These are phyloP conservation scores for Tyria jacobaeae DNA, from an alignment of 2,888 invertebrate genomes.

Conservation along the genomic window DNA sequence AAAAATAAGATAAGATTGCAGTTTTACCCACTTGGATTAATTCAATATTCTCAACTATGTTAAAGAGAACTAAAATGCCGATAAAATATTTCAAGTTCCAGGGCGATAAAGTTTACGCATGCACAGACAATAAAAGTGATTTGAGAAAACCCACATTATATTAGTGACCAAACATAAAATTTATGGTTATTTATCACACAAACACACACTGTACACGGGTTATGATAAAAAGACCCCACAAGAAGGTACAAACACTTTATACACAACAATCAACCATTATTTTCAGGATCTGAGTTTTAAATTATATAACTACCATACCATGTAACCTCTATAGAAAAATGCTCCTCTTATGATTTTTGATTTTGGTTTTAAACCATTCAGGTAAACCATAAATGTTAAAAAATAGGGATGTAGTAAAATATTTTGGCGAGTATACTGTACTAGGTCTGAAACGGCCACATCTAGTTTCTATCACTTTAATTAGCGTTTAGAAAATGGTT, in stretches of 20 bases:
- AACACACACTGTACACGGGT: constrained; percentile 48
- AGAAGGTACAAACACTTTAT: constrained; percentile 48
- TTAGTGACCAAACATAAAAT: constrained; percentile 67
- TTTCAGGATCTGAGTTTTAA: constrained; percentile 2
- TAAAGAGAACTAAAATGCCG: neutral
- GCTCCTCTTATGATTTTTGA: neutral
- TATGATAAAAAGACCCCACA: constrained; percentile 36
- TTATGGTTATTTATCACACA: constrained; percentile 59
- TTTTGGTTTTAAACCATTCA: neutral
- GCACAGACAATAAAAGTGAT: constrained; percentile 50
- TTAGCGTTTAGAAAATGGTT: neutral
- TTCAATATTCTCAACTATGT: neutral
- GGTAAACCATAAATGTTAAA: neutral
- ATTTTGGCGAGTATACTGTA: too few species aligned
- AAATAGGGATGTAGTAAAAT: neutral
- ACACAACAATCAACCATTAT: constrained; percentile 28
- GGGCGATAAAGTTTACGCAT: constrained; percentile 45
- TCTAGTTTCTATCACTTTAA: neutral
- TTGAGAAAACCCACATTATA: constrained; percentile 51
- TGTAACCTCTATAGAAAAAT: neutral
- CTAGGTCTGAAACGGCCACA: neutral
- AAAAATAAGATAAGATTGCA: neutral
- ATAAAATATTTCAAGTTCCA: neutral
- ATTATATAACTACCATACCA: neutral
- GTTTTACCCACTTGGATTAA: neutral